A percentile compares a stretch with the other conserved stretches of the same genome.
These are phyloP conservation scores for Oncorhynchus masou DNA, from an alignment of 2,113 vertebrate genomes.

Conservation along the genomic window DNA sequence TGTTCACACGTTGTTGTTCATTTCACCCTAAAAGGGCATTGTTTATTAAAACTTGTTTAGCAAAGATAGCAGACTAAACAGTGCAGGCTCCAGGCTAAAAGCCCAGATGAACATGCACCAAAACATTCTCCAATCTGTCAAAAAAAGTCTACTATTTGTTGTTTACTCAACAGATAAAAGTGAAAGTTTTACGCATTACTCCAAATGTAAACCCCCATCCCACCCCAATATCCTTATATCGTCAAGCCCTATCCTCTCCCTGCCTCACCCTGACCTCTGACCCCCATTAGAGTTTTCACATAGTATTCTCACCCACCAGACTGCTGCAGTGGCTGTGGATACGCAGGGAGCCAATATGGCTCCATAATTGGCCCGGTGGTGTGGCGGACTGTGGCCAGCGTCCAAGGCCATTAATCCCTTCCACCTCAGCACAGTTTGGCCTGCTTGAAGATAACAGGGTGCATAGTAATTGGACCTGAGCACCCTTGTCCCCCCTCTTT, in stretches of 20 bases:
- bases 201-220: neutral
- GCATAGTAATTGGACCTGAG: slow-evolving; percentile 86
- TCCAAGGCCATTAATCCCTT: slow-evolving; percentile 87
- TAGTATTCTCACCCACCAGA: slow-evolving; percentile 82
- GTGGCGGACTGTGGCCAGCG: slow-evolving; percentile 79
- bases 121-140: neutral
- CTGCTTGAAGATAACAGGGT: slow-evolving; percentile 79
- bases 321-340: slow-evolving; percentile 77
- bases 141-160: neutral
- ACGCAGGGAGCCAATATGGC: slow-evolving; percentile 82
- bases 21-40: neutral
- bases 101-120: neutral
- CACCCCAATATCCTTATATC: neutral
- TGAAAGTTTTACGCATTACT: neutral
- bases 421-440: slow-evolving; percentile 81
- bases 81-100: neutral
- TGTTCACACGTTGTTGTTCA: neutral
- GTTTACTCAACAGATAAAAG: neutral
- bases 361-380: slow-evolving; percentile 86
- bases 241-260: slow-evolving; percentile 65
- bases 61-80: neutral
- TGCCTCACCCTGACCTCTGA: slow-evolving; percentile 67
- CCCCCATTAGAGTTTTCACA: slow-evolving; percentile 86
- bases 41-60: neutral
- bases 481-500: slow-evolving; percentile 78